Conservation (phyloP, 2,888 invertebrate species). For the Himalopsyche tibetana region DNA sequence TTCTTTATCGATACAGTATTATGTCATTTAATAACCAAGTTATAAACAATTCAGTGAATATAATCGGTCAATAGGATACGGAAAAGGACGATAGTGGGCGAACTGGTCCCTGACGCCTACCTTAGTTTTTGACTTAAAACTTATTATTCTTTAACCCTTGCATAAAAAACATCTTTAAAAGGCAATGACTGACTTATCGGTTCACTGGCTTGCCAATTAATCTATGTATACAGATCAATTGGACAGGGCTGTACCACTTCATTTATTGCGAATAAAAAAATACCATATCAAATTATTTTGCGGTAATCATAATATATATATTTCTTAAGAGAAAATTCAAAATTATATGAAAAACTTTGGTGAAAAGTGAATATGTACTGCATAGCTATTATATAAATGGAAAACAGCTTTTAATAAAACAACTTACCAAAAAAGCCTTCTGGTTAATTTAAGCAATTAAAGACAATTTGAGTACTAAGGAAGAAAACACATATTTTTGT, state of each 20-base stretch:
- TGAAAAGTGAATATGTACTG: too few relatives aligned
- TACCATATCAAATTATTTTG: too few relatives aligned
- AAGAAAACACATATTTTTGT: too few relatives aligned
- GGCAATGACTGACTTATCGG: not conserved
- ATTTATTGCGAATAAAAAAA: too few relatives aligned
- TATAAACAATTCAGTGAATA: not conserved
- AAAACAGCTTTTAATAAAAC: too few relatives aligned
- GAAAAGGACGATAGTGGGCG: not conserved
- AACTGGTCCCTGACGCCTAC: not conserved
- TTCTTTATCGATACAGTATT: not conserved
- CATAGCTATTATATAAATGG: too few relatives aligned
- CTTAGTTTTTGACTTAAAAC: not conserved
- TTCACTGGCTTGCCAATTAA: not conserved
- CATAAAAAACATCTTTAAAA: not conserved
- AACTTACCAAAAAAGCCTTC: too few relatives aligned
- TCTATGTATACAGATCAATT: not conserved
- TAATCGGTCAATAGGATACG: slow-evolving; percentile 22
- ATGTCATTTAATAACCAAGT: not conserved
- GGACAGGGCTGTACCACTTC: not conserved
- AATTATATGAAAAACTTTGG: too few relatives aligned
- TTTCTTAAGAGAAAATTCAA: too few relatives aligned
- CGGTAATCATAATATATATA: too few relatives aligned
- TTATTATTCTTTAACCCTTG: not conserved
- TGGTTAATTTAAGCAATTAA: too few relatives aligned
- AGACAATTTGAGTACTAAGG: too few relatives aligned